Base-by-base conservation (phyloP, 92 coral and sea anemone species). In the Virgularia gustaviana region DNA sequence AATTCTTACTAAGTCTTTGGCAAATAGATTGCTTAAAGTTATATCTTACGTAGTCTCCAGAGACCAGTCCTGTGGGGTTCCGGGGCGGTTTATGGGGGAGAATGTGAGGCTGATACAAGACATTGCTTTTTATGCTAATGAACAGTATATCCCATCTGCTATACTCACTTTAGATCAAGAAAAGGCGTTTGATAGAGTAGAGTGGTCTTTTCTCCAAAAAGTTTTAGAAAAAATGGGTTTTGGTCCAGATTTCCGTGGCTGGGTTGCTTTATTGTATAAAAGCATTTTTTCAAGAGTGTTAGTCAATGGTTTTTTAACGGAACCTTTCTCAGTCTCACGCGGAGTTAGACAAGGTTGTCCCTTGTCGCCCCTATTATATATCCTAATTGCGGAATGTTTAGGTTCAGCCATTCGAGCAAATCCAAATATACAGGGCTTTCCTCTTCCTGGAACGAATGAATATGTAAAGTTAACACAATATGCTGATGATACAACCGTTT, bases 171-270 rank as follows among this genome's bases (percentile, higher is more conserved):
- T 85, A 0, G 89, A 85, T 29, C 83, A 81, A 23, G 85, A 79
- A 70, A 84, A 79, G 29, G 85, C 88, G 18, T 73, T 84, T 24
- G 81, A 84, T 51, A 27, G 80, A 0, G 86, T 85, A 0, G 85
- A 85, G 13, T 85, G 89, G 89, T 22, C 2, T 6, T 85, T 73
- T 25, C 34, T 85, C 9, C 23, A 59, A 16, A 18, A 31, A 2
- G 73, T 49, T 8, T 67, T 84, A 2, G 11, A 32, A 7, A 33
- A 9, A 0, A 66, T 80, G 81, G 80, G 83, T 6, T 68, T 84
- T 42, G 85, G 88, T 0, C 70, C 76, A 11, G 45, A 65, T 6
- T 84, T 74, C n/a, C 20, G 55, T 1, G 0, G 7, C 0, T 84
- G 88, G 85, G 72, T 66, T 0, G 13, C n/a, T 5, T 38, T 81